Evolutionary conservation across 2,888 invertebrate species (phyloP).

Genomic region (Spisula subtruncata): DNA sequence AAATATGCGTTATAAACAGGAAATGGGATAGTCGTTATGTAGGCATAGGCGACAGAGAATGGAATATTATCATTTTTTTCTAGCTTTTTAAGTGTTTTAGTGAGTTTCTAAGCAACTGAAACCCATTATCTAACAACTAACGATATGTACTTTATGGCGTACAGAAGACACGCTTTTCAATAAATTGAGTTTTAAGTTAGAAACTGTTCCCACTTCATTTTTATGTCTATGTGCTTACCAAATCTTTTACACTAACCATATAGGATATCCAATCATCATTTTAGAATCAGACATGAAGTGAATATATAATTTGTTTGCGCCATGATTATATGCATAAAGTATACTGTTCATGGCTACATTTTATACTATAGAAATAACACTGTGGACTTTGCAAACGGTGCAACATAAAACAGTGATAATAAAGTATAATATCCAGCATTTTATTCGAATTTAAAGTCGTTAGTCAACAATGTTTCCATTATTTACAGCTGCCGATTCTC

Average conservation of each 20-base stretch:
- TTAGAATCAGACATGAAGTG: too few relatives aligned
- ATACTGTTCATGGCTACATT: too few relatives aligned
- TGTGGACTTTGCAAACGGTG: too few relatives aligned
- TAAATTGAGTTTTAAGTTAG: background rate
- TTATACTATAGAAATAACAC: too few relatives aligned
- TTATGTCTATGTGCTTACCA: background rate
- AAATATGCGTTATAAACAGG: background rate
- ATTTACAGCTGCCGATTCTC: too few relatives aligned
- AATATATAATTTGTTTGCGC: too few relatives aligned
- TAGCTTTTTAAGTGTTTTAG: background rate
- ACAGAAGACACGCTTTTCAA: background rate
- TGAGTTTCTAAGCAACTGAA: background rate
- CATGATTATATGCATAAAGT: too few relatives aligned
- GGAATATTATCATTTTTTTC: background rate
- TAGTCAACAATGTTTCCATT: too few relatives aligned
- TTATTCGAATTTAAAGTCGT: too few relatives aligned
- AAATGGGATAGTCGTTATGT: constrained; percentile 5
- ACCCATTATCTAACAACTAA: background rate
- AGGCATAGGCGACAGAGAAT: background rate
- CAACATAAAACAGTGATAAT: too few relatives aligned
- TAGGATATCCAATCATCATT: too few relatives aligned
- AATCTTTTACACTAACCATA: background rate
- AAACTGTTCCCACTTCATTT: background rate
- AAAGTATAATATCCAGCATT: too few relatives aligned
- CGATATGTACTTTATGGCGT: background rate